A percentile compares a stretch with the other conserved stretches of the same genome.
Evolutionary conservation across 1,140 invertebrate genomes (phyloP).

Genomic region (Oncopodura yosiiana): DNA sequence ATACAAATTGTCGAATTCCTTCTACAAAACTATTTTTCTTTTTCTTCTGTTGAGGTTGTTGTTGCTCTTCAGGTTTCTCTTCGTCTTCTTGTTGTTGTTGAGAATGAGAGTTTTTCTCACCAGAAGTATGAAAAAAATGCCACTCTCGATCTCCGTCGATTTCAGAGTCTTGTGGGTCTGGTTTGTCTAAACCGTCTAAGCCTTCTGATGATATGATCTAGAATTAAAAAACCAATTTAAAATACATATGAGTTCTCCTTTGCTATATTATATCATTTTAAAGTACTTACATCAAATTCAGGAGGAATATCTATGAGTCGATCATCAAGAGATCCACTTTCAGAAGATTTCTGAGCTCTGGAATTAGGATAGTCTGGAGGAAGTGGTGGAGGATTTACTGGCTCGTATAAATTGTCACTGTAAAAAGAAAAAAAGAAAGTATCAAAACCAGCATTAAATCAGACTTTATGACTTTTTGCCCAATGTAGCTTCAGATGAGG

Average conservation of each 20-base stretch:
- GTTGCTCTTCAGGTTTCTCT: too few relatives aligned
- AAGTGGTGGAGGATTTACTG: conserved; percentile 44
- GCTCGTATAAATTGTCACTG: conserved; percentile 83
- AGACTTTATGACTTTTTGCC: too few relatives aligned
- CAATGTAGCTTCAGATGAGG: too few relatives aligned
- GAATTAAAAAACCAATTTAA: neutral
- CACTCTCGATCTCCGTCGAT: conserved; percentile 34
- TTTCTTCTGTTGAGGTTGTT: too few relatives aligned
- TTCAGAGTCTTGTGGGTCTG: conserved; percentile 28
- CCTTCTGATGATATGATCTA: conserved; percentile 33
- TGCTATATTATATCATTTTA: neutral
- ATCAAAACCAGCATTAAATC: too few relatives aligned
- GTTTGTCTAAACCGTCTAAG: conserved; percentile 33
- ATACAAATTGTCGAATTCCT: neutral
- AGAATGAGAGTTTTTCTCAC: neutral
- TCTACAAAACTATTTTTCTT: too few relatives aligned
- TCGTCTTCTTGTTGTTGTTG: conserved; percentile 5
- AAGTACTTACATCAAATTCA: conserved; percentile 28
- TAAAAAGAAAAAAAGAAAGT: too few relatives aligned
- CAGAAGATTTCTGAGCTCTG: conserved; percentile 10
- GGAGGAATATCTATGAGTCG: conserved; percentile 33
- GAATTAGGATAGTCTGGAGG: conserved; percentile 16
- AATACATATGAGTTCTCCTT: neutral
- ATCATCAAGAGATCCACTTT: conserved; percentile 25
- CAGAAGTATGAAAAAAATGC: conserved; percentile 9